Conservation (phyloP, 2,113 vertebrate genomes). For the Otis tarda region DNA sequence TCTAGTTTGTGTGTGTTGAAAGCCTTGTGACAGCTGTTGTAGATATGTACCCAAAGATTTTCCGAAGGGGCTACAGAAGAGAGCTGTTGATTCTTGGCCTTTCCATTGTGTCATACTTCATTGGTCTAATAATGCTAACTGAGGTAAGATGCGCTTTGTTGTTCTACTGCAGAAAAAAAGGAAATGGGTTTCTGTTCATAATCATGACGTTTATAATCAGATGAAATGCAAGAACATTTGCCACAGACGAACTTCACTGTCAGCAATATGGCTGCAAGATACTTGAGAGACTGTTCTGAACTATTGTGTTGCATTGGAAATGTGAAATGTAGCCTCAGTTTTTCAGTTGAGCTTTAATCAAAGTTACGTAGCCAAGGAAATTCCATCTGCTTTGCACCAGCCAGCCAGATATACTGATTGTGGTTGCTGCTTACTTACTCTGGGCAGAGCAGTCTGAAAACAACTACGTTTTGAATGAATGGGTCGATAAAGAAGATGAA, state of each 20-base stretch:
- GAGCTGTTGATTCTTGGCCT: slow-evolving; percentile 92
- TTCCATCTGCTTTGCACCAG: neutral
- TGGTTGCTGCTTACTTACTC: neutral
- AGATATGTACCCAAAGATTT: slow-evolving; percentile 96
- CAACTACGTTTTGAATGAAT: neutral
- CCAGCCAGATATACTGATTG: accelerated
- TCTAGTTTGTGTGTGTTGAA: slow-evolving; percentile 96
- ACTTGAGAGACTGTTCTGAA: neutral
- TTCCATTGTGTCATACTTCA: slow-evolving; percentile 87
- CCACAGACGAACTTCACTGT: neutral
- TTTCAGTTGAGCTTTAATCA: neutral
- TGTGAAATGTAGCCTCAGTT: neutral
- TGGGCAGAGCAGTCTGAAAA: neutral
- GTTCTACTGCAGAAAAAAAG: neutral
- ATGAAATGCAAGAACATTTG: neutral
- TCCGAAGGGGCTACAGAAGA: slow-evolving; percentile 92
- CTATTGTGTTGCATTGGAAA: neutral
- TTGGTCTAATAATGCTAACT: slow-evolving; percentile 94
- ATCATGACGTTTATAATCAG: too few relatives aligned
- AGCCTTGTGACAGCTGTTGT: slow-evolving; percentile 96
- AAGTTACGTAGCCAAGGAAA: neutral
- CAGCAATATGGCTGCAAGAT: neutral
- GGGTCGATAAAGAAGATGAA: neutral
- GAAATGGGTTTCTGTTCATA: neutral
- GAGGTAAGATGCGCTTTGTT: slow-evolving; percentile 81